These are phyloP conservation scores for Philaenus spumarius DNA, from an alignment of 1,140 invertebrate species.

Conservation along the genomic window DNA sequence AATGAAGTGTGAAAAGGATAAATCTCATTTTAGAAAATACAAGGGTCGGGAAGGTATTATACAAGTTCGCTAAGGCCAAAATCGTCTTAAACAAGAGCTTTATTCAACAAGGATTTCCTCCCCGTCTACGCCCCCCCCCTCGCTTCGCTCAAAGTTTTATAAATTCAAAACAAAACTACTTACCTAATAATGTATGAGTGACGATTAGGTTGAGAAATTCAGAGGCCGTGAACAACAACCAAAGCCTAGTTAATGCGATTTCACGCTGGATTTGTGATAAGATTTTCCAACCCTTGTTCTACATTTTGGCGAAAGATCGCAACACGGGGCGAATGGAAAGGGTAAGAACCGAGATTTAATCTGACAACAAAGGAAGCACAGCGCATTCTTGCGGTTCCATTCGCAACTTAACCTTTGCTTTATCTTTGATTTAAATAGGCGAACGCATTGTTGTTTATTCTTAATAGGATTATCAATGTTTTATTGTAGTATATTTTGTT, in stretches of 20 bases:
- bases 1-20: constrained; percentile 27
- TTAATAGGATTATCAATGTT: too few species aligned
- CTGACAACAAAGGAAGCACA: constrained; percentile 10
- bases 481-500: too few species aligned
- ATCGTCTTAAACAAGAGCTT: constrained; percentile 26
- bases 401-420: constrained; percentile 10
- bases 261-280: constrained; percentile 24
- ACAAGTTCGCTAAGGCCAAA: constrained; percentile 22
- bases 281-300: constrained; percentile 20
- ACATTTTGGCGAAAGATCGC: constrained; percentile 16
- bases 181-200: constrained; percentile 25
- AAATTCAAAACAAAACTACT: constrained; percentile 27
- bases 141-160: constrained; percentile 19
- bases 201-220: constrained; percentile 20
- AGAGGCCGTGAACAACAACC: constrained; percentile 23
- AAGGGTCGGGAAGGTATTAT: constrained; percentile 18
- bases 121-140: neutral
- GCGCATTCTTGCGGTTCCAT: constrained; percentile 10
- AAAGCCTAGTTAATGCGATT: constrained; percentile 24
- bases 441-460: too few species aligned
- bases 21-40: constrained; percentile 23
- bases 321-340: neutral
- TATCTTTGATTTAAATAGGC: too few species aligned
- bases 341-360: constrained; percentile 4
- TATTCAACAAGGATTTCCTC: constrained; percentile 21